A percentile compares a stretch with the other conserved stretches of the same genome.
These are phyloP conservation scores for Latrodectus hesperus DNA, from an alignment of 2,888 invertebrate genomes.

Conservation along the genomic window DNA sequence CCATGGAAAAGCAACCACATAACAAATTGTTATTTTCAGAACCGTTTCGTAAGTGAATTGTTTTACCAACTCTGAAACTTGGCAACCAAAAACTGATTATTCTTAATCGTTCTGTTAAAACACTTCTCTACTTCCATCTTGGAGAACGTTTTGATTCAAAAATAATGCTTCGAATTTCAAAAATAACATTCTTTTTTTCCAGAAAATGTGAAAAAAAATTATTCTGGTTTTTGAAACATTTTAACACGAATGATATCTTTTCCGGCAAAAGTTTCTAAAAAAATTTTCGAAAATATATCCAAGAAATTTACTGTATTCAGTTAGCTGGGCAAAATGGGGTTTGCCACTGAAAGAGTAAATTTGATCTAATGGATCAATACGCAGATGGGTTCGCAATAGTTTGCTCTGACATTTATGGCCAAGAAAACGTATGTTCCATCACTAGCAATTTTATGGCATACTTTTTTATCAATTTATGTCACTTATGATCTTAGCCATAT, in stretches of 20 bases:
- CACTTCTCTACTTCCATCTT: background rate
- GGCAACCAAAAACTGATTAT: conserved; percentile 24
- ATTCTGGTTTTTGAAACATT: too few species aligned
- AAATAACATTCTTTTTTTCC: conserved; percentile 15
- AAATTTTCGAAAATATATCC: conserved; percentile 37
- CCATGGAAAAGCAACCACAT: conserved; percentile 2
- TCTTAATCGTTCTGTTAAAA: conserved; percentile 38
- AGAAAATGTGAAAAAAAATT: conserved; percentile 27
- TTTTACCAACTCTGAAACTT: background rate
- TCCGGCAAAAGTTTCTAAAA: conserved; percentile 20
- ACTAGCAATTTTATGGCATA: conserved; percentile 46
- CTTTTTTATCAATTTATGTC: conserved; percentile 18
- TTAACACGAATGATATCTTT: background rate
- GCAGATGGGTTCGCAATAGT: conserved; percentile 45
- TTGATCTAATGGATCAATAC: conserved; percentile 32
- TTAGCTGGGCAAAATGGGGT: conserved; percentile 47
- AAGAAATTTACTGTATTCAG: background rate
- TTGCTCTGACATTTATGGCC: conserved; percentile 45
- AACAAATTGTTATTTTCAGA: conserved; percentile 38
- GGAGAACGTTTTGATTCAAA: conserved; percentile 20
- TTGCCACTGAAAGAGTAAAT: conserved; percentile 26
- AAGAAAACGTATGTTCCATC: conserved; percentile 45
- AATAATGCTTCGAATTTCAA: conserved; percentile 25
- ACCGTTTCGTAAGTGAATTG: conserved; percentile 38
- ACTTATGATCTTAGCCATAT: conserved; percentile 3